phyloP scores from a whole-genome alignment of 2,113 vertebrate species.

The Microtus pennsylvanicus region DNA sequence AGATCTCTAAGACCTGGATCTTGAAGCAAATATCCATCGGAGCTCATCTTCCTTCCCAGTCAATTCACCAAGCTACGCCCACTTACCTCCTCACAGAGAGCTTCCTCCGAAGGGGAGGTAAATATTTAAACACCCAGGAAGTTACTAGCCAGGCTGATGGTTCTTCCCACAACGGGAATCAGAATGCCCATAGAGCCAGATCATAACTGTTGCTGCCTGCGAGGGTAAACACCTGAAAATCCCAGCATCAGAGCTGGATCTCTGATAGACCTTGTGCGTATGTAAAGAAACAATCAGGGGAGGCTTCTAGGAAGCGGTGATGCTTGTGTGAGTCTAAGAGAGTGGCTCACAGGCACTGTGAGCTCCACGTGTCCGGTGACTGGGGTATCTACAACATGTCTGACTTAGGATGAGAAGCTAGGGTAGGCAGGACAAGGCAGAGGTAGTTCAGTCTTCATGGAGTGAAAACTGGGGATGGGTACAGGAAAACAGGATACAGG shows the following conservation, averaged over 20 bases:
- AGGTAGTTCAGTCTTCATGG: not conserved
- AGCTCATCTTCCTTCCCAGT: not conserved
- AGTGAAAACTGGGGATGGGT: accelerated
- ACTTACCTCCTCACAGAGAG: not conserved
- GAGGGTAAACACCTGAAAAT: no score
- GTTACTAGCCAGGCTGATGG: not conserved
- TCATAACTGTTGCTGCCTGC: not conserved
- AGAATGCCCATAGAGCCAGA: not conserved
- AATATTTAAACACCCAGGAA: not conserved
- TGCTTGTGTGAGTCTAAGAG: not conserved
- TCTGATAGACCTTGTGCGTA: not conserved
- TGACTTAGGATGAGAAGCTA: no score
- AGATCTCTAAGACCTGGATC: not conserved
- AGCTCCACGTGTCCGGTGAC: not conserved
- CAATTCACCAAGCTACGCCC: not conserved
- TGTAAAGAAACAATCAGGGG: not conserved
- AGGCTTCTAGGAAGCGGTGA: not conserved
- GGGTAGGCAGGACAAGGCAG: accelerated
- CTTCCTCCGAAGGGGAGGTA: not conserved
- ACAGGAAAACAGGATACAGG: not conserved
- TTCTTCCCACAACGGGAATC: not conserved
- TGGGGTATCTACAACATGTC: not conserved
- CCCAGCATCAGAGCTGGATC: not conserved
- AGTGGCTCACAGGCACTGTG: not conserved
- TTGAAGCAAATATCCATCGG: not conserved